Base-by-base conservation (phyloP, 2,888 invertebrate species). In the Sipunculus nudus region DNA sequence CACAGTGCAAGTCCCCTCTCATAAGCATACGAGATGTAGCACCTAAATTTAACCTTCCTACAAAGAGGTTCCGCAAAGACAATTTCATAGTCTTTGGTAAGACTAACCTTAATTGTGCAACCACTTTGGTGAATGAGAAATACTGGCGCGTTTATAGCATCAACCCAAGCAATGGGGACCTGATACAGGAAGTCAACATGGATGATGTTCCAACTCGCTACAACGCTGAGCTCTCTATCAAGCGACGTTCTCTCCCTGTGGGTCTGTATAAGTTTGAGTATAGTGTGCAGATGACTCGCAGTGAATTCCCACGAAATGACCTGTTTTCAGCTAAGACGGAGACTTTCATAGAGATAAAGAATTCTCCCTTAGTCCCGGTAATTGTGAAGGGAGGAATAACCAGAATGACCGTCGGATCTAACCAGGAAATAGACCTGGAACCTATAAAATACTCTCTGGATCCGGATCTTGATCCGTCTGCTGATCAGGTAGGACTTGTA, bases 251-350 rank as follows among this genome's bases (percentile, higher is more conserved):
- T 32, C 67, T 85, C 2, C 62, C 65, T 3, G 74, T 75, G 41
- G 84, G 83, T 3, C 59, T 80, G n/a, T 84, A 83, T 72, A 74
- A 72, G 48, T 61, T 81, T 29, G 64, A 61, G 3, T 82, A 78
- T 65, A 75, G 59, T 3, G 77, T 84, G 31, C 65, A 71, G 16
- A 79, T 84, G 77, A 63, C 62, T 52, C 13, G 38, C 38, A 38
- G n/a, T 16, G 38, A n/a, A n/a, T n/a, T 28, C 19, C 41, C 29
- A n/a, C n/a, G n/a, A n/a, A n/a, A n/a, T 38, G n/a, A n/a, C n/a
- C n/a, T n/a, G n/a, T n/a, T n/a, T n/a, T n/a, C 53, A 63, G 49
- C 25, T 46, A 53, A 61, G 59, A 31, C 61, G 39, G 16, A 49
- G 65, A 28, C 57, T 59, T 50, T 53, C 5, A 35, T 62, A n/a